Base-by-base conservation (phyloP, 2,113 vertebrate species). In the Paramisgurnus dabryanus region DNA sequence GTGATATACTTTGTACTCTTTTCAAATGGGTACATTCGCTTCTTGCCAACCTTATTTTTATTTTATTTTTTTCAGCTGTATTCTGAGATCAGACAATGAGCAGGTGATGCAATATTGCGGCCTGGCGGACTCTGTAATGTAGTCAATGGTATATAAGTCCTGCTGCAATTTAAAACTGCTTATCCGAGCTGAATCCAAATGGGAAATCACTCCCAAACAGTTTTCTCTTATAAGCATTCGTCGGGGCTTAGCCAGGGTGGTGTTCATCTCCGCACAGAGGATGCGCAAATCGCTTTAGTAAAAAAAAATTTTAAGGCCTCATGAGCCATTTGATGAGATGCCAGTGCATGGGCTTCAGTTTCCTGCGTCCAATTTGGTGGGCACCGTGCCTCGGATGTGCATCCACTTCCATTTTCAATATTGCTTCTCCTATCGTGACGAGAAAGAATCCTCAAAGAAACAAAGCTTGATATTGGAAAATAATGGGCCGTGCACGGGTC, bases 1-100 rank as follows among this genome's bases (percentile, higher is more conserved):
- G 80, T 81, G 91, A 90, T 90, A 91, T 93, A 93, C 92, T 92
- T 87, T 91, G 90, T 41, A 39, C 93, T 92, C 40, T 75, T 57
- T 75, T 47, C 41, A 79, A 60, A 68, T 3, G 91, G 92, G 79
- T 80, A 85, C 78, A 86, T 80, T 82, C 63, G n/a, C n/a, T 60
- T 53, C 63, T 84, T 76, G 67, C 83, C 60, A 76, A 74, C 75
- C 84, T 64, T 74, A 39, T 66, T 67, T 78, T 61, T 66, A 34
- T 73, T 15, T 76, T 61, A 47, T 64, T 68, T 68, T 58, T 12
- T 45, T 67, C 78, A 47, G 49, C 63, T 77, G 72, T 69, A 73
- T 69, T 69, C 68, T 57, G 49, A 72, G 49, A 72, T 87, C 80
- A 87, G 83, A 82, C 85, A 84, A 66, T 84, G 79, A 80, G 79